These are phyloP conservation scores for Drosophila pallidifrons DNA, from an alignment of 1,140 invertebrate species.

Conservation along the genomic window DNA sequence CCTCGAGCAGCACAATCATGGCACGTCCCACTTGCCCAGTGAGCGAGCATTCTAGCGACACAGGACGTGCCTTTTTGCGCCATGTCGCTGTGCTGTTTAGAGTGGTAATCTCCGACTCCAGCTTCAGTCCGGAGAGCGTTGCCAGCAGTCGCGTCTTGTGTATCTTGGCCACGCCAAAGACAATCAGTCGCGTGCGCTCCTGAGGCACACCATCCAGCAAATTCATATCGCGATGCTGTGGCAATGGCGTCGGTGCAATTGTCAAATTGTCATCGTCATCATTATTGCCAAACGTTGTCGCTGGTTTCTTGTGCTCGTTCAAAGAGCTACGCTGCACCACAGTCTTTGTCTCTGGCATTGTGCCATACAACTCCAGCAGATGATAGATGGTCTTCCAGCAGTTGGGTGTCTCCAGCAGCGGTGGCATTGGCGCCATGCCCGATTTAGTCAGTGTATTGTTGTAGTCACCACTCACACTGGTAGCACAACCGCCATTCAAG, in stretches of 20 bases:
- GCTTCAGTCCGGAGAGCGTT: constrained; percentile 95
- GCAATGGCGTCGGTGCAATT: constrained; percentile 86
- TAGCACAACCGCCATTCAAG: constrained; percentile 77
- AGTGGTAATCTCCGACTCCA: constrained; percentile 84
- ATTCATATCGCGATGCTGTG: constrained; percentile 81
- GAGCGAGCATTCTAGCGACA: constrained; percentile 93
- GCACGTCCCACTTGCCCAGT: constrained; percentile 96
- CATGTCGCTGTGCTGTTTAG: constrained; percentile 83
- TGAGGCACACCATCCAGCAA: constrained; percentile 63
- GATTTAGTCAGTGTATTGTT: constrained; percentile 74
- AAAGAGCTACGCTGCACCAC: constrained; percentile 86
- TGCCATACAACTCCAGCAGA: constrained; percentile 96
- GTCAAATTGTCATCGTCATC: constrained; percentile 86
- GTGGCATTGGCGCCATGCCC: constrained; percentile 60
- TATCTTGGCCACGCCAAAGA: constrained; percentile 95
- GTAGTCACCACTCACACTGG: constrained; percentile 77
- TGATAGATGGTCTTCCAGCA: constrained; percentile 98
- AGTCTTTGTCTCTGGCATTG: constrained; percentile 97
- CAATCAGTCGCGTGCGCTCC: constrained; percentile 79
- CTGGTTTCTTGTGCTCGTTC: constrained; percentile 67
- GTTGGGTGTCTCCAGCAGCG: constrained; percentile 88
- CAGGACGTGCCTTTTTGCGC: constrained; percentile 82
- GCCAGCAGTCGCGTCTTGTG: constrained; percentile 94
- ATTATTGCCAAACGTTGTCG: constrained; percentile 60
- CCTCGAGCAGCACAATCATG: constrained; percentile 96